These are phyloP conservation scores for Procambarus virginalis DNA, from an alignment of 1,140 invertebrate genomes.

Conservation along the genomic window DNA sequence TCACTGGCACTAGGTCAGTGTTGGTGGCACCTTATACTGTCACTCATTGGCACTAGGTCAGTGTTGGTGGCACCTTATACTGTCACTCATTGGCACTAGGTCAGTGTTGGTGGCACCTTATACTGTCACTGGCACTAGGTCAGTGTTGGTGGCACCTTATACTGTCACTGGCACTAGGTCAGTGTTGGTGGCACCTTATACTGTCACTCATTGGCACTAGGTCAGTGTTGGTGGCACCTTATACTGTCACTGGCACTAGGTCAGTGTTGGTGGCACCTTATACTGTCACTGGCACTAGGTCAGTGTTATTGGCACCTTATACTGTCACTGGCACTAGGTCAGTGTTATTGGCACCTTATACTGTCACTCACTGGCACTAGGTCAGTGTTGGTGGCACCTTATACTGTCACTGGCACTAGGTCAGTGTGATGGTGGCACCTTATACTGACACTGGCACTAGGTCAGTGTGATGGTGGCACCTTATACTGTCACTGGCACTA, in stretches of 20 bases:
- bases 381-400: too few species aligned
- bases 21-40: too few species aligned
- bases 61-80: conserved; percentile 69
- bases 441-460: not conserved
- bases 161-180: not conserved
- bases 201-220: not conserved
- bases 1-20: not conserved
- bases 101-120: too few species aligned
- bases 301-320: too few species aligned
- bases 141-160: conserved; percentile 73
- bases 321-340: too few species aligned
- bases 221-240: conserved; percentile 78
- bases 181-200: too few species aligned
- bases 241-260: not conserved
- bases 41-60: conserved; percentile 77
- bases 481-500: not conserved
- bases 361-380: too few species aligned
- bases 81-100: not conserved
- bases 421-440: not conserved
- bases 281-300: too few species aligned
- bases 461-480: too few species aligned
- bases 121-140: conserved; percentile 78
- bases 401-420: too few species aligned
- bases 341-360: too few species aligned
- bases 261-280: too few species aligned